Percentiles rank a stretch among this genome's conserved stretches.
These are phyloP conservation scores for Poicephalus gulielmi DNA, from an alignment of 2,113 vertebrate species.

Conservation along the genomic window DNA sequence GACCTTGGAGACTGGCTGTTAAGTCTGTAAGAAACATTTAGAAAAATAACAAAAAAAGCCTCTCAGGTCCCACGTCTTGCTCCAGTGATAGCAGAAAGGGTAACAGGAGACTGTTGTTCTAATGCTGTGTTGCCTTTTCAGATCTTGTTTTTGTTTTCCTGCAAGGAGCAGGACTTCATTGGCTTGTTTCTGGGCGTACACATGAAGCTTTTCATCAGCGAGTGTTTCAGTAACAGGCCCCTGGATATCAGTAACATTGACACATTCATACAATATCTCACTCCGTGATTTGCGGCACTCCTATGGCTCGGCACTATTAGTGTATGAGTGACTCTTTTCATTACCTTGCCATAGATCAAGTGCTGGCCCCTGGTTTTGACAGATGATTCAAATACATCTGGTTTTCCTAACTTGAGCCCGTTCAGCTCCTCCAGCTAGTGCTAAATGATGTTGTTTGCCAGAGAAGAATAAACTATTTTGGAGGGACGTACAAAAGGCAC, in stretches of 20 bases:
- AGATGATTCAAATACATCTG: slow-evolving; percentile 70
- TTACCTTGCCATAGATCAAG: slow-evolving; percentile 65
- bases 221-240: not conserved
- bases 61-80: slow-evolving; percentile 29
- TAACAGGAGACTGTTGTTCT: slow-evolving; percentile 54
- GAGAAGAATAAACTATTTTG: slow-evolving; percentile 67
- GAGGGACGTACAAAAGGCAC: slow-evolving; percentile 41
- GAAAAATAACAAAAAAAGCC: no score
- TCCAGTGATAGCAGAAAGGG: slow-evolving; percentile 39
- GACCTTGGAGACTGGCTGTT: no score
- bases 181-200: slow-evolving; percentile 21
- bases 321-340: slow-evolving; percentile 67
- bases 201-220: slow-evolving; percentile 52
- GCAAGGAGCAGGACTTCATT: slow-evolving; percentile 13
- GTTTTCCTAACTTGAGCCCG: slow-evolving; percentile 36
- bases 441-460: slow-evolving; percentile 58
- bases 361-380: slow-evolving; percentile 55
- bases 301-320: not conserved
- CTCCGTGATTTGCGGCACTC: slow-evolving; percentile 9
- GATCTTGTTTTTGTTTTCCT: slow-evolving; percentile 60
- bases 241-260: slow-evolving; percentile 62
- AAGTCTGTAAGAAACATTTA: no score
- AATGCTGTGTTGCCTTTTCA: not conserved
- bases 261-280: slow-evolving; percentile 58
- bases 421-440: slow-evolving; percentile 43